phyloP scores from a whole-genome alignment of 2,797 vertebrate species.

The Helarctos malayanus region DNA sequence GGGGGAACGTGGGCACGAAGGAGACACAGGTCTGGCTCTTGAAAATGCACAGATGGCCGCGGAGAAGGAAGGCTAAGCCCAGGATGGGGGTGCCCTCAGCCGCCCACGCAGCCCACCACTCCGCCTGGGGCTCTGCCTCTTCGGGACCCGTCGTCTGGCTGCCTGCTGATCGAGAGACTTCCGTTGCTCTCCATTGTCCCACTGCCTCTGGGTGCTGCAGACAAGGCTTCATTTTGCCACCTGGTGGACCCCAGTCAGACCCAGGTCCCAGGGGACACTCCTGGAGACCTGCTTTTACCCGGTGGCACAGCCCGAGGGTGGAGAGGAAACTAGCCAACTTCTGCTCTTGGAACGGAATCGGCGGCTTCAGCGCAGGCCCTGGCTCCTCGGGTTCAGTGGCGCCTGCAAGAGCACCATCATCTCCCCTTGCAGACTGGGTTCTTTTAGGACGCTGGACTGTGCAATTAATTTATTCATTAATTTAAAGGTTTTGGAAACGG shows the following conservation, averaged over 20 bases:
- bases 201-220: fast-evolving
- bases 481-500: not conserved
- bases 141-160: fast-evolving
- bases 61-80: not conserved
- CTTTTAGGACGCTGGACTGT: not conserved
- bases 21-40: not conserved
- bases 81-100: fast-evolving
- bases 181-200: fast-evolving
- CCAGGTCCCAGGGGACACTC: fast-evolving
- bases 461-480: not conserved
- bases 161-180: not conserved
- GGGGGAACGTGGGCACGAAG: fast-evolving
- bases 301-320: fast-evolving
- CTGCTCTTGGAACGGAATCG: not conserved
- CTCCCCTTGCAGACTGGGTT: not conserved
- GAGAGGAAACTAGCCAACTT: fast-evolving
- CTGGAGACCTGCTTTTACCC: fast-evolving
- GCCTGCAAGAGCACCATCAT: fast-evolving
- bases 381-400: not conserved
- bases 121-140: fast-evolving
- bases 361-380: not conserved
- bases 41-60: fast-evolving
- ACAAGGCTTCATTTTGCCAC: not conserved
- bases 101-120: fast-evolving
- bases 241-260: fast-evolving